A percentile compares a stretch with the other conserved stretches of the same genome.
phyloP scores from a whole-genome alignment of 2,888 invertebrate genomes.

The Plebejus anna region DNA sequence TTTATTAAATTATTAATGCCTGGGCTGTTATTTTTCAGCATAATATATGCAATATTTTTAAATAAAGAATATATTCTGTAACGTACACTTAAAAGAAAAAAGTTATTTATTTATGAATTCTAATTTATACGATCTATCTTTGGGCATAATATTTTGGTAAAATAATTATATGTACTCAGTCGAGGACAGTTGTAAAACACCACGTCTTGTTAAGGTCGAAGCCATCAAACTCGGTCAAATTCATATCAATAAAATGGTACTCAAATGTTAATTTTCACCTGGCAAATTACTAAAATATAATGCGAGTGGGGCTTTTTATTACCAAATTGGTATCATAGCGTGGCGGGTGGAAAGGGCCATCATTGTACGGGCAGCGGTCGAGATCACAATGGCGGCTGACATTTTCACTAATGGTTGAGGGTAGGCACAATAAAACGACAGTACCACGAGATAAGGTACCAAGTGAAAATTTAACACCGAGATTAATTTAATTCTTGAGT shows the following conservation, averaged over 20 bases:
- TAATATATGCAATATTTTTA: neutral
- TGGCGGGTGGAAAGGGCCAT: slow-evolving; percentile 68
- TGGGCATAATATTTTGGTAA: neutral
- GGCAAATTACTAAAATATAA: slow-evolving; percentile 26
- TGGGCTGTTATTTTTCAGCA: neutral
- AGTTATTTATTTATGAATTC: no score
- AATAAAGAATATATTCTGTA: no score
- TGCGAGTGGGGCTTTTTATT: slow-evolving; percentile 24
- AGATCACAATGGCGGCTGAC: slow-evolving; percentile 77
- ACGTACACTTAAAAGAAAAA: no score
- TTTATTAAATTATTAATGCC: slow-evolving; percentile 14
- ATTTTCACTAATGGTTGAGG: slow-evolving; percentile 80
- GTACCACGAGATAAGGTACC: slow-evolving; percentile 77
- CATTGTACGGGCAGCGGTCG: slow-evolving; percentile 72
- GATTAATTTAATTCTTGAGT: slow-evolving; percentile 69
- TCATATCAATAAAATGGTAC: neutral
- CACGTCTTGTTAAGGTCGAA: neutral
- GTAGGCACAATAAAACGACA: slow-evolving; percentile 79
- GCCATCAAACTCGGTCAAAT: neutral
- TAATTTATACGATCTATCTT: no score
- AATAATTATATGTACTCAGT: neutral
- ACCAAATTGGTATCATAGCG: slow-evolving; percentile 72
- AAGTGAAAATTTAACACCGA: slow-evolving; percentile 76
- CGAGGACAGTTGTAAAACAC: neutral
- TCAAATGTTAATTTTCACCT: slow-evolving; percentile 18